These are phyloP conservation scores for Harpagus bidentatus DNA, from an alignment of 2,113 vertebrate genomes.

Conservation along the genomic window DNA sequence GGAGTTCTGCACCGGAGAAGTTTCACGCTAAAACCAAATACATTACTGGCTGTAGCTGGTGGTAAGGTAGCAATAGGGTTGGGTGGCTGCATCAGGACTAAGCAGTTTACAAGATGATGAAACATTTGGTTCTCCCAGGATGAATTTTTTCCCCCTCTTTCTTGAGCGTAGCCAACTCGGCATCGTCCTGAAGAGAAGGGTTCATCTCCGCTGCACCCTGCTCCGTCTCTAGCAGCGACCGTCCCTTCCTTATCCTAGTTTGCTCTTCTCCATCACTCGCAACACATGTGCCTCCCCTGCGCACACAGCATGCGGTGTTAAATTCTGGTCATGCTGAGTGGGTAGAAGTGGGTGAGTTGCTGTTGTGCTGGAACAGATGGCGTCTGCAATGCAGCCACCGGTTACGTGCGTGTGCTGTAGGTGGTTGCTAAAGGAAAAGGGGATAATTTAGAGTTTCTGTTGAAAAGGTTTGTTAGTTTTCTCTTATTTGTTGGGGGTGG, in stretches of 20 bases:
- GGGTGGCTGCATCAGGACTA: background rate
- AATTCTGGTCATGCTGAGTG: conserved; percentile 34
- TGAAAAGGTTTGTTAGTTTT: background rate
- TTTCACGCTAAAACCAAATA: background rate
- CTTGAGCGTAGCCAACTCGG: accelerated
- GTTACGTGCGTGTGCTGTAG: conserved; percentile 11
- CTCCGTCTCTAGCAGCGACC: background rate
- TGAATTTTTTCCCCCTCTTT: background rate
- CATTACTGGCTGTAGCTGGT: background rate
- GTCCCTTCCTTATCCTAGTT: background rate
- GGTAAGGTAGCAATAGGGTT: background rate
- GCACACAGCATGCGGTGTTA: background rate
- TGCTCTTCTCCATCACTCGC: background rate
- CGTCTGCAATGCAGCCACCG: conserved; percentile 42
- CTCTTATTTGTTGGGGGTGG: background rate
- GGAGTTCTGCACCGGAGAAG: background rate
- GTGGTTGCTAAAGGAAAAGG: conserved; percentile 38
- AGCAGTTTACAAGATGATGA: background rate
- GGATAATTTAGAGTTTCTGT: background rate
- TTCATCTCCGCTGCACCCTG: background rate
- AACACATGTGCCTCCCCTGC: conserved; percentile 27
- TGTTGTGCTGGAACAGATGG: conserved; percentile 58
- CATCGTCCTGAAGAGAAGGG: background rate
- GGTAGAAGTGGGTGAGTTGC: conserved; percentile 52
- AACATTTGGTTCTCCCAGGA: background rate